A percentile compares a stretch with the other conserved stretches of the same genome.
Conservation (phyloP, 2,113 vertebrate species). For the Mastomys coucha region DNA sequence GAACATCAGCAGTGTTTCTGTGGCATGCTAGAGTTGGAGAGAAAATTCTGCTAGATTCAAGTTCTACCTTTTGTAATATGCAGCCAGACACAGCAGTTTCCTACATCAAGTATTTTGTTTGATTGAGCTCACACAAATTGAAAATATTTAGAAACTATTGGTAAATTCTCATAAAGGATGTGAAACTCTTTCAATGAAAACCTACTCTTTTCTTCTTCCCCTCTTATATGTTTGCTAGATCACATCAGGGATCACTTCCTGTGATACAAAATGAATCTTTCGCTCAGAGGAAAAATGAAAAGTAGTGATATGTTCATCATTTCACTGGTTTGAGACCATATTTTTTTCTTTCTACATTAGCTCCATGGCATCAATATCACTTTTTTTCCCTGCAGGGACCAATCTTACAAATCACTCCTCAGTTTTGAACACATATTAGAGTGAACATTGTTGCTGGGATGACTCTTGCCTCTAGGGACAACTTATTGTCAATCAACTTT, state of each 20-base stretch:
- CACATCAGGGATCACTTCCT: neutral
- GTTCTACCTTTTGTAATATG: neutral
- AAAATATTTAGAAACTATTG: neutral
- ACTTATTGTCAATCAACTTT: conserved; percentile 54
- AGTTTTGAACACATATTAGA: conserved; percentile 42
- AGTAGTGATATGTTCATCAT: conserved; percentile 44
- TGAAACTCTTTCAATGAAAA: conserved; percentile 36
- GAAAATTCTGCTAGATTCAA: neutral
- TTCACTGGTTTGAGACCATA: neutral
- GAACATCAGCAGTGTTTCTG: neutral
- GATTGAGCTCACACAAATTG: conserved; percentile 12
- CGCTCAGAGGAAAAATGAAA: conserved; percentile 57
- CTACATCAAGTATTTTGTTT: neutral
- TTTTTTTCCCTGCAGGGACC: conserved; percentile 54
- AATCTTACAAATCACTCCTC: conserved; percentile 70
- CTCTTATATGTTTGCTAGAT: neutral
- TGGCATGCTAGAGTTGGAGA: fast-evolving
- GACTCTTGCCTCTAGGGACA: conserved; percentile 60
- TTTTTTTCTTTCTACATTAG: neutral
- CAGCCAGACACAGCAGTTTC: no score
- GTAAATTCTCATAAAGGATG: neutral
- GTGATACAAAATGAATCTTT: conserved; percentile 52
- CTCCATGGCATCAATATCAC: conserved; percentile 37
- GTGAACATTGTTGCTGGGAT: conserved; percentile 3
- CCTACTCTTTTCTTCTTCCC: neutral